A percentile compares a stretch with the other conserved stretches of the same genome.
These are phyloP conservation scores for Aphidius colemani DNA, from an alignment of 2,888 invertebrate genomes.

Conservation along the genomic window DNA sequence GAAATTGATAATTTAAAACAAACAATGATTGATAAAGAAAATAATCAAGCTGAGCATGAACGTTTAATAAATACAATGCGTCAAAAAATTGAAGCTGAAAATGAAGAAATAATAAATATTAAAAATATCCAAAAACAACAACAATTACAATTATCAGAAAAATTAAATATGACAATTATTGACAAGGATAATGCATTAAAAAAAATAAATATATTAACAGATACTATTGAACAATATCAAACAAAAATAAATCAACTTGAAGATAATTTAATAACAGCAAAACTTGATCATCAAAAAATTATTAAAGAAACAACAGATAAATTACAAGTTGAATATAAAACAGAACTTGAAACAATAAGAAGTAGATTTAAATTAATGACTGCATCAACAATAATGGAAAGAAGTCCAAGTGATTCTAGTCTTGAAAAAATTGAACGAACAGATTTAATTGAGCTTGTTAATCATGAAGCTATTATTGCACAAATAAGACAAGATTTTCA, in stretches of 20 bases:
- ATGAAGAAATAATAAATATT: constrained; percentile 42
- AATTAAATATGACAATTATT: constrained; percentile 41
- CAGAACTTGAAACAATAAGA: constrained; percentile 74
- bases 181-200: constrained; percentile 48
- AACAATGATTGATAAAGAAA: constrained; percentile 52
- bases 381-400: constrained; percentile 72
- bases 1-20: constrained; percentile 52
- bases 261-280: constrained; percentile 47
- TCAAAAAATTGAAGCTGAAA: constrained; percentile 46
- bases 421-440: constrained; percentile 76
- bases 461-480: constrained; percentile 70
- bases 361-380: constrained; percentile 68
- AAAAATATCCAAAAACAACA: constrained; percentile 34
- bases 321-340: constrained; percentile 74
- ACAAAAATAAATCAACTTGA: constrained; percentile 46
- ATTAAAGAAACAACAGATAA: constrained; percentile 73
- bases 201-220: constrained; percentile 43
- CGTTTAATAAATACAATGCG: constrained; percentile 45
- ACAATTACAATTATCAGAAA: constrained; percentile 44
- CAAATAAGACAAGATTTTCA: constrained; percentile 73
- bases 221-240: constrained; percentile 43
- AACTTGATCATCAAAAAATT: constrained; percentile 63
- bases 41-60: constrained; percentile 46
- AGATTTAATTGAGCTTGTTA: constrained; percentile 68
- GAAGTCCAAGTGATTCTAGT: constrained; percentile 78